Percentiles rank a stretch among this genome's conserved stretches.
Conservation (phyloP, 2,113 vertebrate genomes). For the Hemiprocne comata region DNA sequence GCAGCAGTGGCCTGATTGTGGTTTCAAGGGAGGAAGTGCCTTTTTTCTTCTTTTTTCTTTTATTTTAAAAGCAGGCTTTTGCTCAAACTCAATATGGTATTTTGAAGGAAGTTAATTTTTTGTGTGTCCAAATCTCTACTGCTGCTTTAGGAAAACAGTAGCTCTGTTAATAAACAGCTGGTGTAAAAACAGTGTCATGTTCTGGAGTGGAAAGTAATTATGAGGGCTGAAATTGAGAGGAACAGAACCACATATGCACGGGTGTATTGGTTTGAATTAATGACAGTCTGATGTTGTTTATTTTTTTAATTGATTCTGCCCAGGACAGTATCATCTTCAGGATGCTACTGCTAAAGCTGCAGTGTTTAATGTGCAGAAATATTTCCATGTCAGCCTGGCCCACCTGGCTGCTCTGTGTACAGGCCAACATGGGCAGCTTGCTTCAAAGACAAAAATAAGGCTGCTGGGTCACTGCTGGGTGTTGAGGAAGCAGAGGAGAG, state of each 20-base stretch:
- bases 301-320: background rate
- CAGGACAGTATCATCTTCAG: background rate
- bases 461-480: background rate
- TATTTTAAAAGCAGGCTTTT: background rate
- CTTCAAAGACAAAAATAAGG: background rate
- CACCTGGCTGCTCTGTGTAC: background rate
- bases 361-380: background rate
- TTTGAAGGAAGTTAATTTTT: background rate
- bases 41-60: background rate
- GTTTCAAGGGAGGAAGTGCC: background rate
- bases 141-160: background rate
- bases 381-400: background rate
- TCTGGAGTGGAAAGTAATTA: background rate
- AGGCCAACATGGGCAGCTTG: background rate
- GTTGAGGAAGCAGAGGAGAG: background rate
- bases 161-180: background rate
- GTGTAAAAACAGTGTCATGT: background rate
- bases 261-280: background rate
- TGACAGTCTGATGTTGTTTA: background rate
- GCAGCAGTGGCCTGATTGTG: background rate
- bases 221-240: background rate
- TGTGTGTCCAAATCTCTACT: background rate
- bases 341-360: background rate
- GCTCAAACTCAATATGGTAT: background rate
- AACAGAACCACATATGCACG: fast-evolving